A percentile compares a stretch with the other conserved stretches of the same genome.
Conservation (phyloP, 2,888 invertebrate species). For the Megastigmus dorsalis region DNA sequence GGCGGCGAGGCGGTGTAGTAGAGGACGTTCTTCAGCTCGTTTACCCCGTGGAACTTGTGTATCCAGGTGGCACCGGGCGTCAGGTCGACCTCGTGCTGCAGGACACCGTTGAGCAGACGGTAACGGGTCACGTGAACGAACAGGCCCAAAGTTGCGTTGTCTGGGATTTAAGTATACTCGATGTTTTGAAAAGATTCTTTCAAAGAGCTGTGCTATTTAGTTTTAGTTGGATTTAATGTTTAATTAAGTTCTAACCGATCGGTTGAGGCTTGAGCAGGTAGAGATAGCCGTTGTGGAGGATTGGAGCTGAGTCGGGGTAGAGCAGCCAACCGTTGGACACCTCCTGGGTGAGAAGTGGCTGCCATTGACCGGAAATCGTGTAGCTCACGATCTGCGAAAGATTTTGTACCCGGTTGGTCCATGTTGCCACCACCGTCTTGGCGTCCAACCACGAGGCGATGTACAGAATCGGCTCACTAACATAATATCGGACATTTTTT, state of each 20-base stretch:
- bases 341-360: constrained; percentile 74
- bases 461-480: constrained; percentile 81
- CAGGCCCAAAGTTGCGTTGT: constrained; percentile 58
- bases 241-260: constrained; percentile 28
- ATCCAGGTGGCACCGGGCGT: constrained; percentile 63
- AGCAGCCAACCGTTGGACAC: constrained; percentile 85
- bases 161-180: too few relatives aligned
- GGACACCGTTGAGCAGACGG: constrained; percentile 48
- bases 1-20: constrained; percentile 83
- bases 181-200: too few relatives aligned
- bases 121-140: constrained; percentile 69
- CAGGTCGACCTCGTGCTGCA: constrained; percentile 62
- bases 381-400: constrained; percentile 79
- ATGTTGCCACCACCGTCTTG: constrained; percentile 81
- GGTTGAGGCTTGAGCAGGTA: constrained; percentile 71
- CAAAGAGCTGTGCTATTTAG: too few relatives aligned
- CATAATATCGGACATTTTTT: too few relatives aligned
- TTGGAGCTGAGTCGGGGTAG: constrained; percentile 75
- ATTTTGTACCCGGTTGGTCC: constrained; percentile 92
- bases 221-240: too few relatives aligned
- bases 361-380: constrained; percentile 66
- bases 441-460: constrained; percentile 85
- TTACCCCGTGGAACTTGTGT: constrained; percentile 59
- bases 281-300: constrained; percentile 75
- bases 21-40: constrained; percentile 69